Evolutionary conservation across 2,888 invertebrate genomes (phyloP), one percentile per base, ranked within the genome.

Genomic region (Drosophila multiciliata): DNA sequence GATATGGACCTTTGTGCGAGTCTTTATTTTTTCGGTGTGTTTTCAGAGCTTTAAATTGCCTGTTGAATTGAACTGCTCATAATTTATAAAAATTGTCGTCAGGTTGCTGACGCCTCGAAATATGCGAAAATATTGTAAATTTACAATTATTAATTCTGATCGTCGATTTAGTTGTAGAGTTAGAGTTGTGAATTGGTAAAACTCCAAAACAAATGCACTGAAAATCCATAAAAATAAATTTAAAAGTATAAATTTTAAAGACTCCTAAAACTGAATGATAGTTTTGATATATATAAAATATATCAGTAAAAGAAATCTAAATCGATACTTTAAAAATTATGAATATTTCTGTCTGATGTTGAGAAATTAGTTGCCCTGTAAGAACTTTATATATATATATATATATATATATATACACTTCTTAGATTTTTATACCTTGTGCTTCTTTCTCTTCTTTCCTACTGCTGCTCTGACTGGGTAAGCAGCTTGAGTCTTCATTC

Each of bases 11-110:
- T 73, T 62, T 78, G 74, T 78, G 64, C 75, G 79, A 79, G 61
- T 68, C 52, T 73, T 33, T 61, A 40, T 15, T 11, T 11, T 11
- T 4, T 40, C 52, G 15, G 49, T 8, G 49, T 45, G 45, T 64
- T 29, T 36, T 42, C 65, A 58, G 61, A 50, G 65, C 32, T 61
- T 49, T 52, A 26, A 36, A 20, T 62, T 57, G 42, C 72, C 62
- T 64, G 40, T 53, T 73, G 64, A 68, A 76, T 60, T 50, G 79
- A 76, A 35, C 64, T 64, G 74, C 67, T 78, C 76, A 76, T 79
- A 76, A 79, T 61, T 75, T 67, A 72, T 62, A 83, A 80, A 80
- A 68, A 76, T 76, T 86, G 86, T 80, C 86, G 83, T 76, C 81
- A 85, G 55, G 65, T 68, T 76, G 80, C 57, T 63, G 82, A 85